phyloP scores from a whole-genome alignment of 2,797 vertebrate genomes.

The Rhinatrema bivittatum region DNA sequence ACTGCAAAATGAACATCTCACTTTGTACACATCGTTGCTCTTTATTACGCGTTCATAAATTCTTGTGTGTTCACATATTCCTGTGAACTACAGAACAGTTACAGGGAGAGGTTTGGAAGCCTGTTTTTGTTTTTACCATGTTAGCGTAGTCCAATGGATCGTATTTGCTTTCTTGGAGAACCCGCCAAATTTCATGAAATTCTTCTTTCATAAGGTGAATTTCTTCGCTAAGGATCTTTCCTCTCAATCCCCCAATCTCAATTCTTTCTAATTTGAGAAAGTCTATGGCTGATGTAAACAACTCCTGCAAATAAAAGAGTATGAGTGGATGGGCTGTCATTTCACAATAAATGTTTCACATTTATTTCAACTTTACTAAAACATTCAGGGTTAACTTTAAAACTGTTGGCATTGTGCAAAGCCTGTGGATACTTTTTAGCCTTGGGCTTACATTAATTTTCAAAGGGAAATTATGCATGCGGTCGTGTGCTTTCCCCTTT shows the following conservation, averaged over 20 bases:
- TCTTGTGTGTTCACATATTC: too few species aligned
- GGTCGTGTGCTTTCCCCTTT: too few species aligned
- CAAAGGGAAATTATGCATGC: too few species aligned
- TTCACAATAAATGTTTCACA: neutral
- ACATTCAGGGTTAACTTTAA: too few species aligned
- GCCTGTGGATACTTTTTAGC: too few species aligned
- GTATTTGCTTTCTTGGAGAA: conserved; percentile 64
- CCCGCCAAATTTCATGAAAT: conserved; percentile 60
- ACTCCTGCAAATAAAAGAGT: conserved; percentile 35
- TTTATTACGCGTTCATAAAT: too few species aligned
- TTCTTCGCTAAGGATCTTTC: conserved; percentile 58
- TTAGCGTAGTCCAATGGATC: conserved; percentile 56
- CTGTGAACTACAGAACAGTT: too few species aligned
- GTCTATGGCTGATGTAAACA: conserved; percentile 62
- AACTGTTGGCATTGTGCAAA: too few species aligned
- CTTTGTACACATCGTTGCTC: too few species aligned
- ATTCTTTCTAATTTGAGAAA: conserved; percentile 66
- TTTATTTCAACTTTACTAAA: neutral
- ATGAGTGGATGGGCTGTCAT: conserved; percentile 1
- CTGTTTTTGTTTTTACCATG: conserved; percentile 37
- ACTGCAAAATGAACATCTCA: too few species aligned
- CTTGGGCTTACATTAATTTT: too few species aligned
- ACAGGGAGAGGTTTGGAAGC: too few species aligned
- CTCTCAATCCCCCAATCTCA: conserved; percentile 51
- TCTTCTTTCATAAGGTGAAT: conserved; percentile 55